Conservation (phyloP, 2,888 invertebrate species). For the Cinara cedri region DNA sequence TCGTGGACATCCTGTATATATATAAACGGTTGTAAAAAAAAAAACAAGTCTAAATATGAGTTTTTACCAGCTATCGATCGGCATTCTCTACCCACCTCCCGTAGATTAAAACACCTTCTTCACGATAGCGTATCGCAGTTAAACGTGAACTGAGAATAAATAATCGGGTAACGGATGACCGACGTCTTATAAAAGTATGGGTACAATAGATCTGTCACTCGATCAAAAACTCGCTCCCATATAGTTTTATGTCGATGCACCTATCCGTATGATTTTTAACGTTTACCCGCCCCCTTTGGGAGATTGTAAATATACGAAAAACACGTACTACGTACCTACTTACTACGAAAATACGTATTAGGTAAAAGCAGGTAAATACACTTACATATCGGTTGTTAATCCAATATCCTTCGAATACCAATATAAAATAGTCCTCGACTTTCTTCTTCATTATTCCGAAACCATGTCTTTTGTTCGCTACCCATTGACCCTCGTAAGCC, state of each 20-base stretch:
- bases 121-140: too few relatives aligned
- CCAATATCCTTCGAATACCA: constrained; percentile 35
- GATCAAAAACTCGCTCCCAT: neutral
- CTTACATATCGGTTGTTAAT: constrained; percentile 33
- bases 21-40: too few relatives aligned
- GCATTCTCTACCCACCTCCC: too few relatives aligned
- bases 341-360: too few relatives aligned
- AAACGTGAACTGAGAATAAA: too few relatives aligned
- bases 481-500: constrained; percentile 32
- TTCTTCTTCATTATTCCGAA: constrained; percentile 8
- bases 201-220: too few relatives aligned
- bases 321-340: neutral
- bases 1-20: too few relatives aligned
- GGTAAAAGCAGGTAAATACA: neutral
- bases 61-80: too few relatives aligned
- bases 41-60: too few relatives aligned
- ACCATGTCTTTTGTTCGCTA: constrained; percentile 33
- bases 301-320: neutral
- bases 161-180: too few relatives aligned
- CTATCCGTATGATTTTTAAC: neutral
- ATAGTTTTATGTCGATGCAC: neutral
- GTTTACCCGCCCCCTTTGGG: neutral
- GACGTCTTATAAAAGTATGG: too few relatives aligned
- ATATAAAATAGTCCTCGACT: neutral
- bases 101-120: too few relatives aligned